A percentile compares a stretch with the other conserved stretches of the same genome.
Conservation (phyloP, 2,888 invertebrate species). For the Scaptomyza parva region DNA sequence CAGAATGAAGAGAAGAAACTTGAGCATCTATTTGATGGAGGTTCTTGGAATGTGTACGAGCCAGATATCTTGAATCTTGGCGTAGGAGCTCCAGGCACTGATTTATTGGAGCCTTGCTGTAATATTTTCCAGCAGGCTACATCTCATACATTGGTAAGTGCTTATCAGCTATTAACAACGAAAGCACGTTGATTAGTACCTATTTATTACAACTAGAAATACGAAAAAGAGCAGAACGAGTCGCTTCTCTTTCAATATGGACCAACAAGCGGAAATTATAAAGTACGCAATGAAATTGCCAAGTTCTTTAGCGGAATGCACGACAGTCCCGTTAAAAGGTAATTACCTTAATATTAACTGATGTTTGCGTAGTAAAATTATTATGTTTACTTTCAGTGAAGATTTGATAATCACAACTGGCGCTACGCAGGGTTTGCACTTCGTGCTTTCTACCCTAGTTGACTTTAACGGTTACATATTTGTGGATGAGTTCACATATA, state of each 20-base stretch:
- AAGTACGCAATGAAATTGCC: slow-evolving; percentile 85
- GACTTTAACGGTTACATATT: slow-evolving; percentile 86
- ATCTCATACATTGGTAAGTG: slow-evolving; percentile 85
- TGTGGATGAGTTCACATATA: slow-evolving; percentile 88
- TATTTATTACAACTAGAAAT: slow-evolving; percentile 54
- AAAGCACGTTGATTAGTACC: not conserved
- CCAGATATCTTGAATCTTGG: slow-evolving; percentile 85
- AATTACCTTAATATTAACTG: not conserved
- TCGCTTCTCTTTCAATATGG: slow-evolving; percentile 86
- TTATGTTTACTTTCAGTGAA: slow-evolving; percentile 81
- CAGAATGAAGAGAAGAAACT: slow-evolving; percentile 60
- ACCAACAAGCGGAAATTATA: slow-evolving; percentile 85
- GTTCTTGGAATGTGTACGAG: slow-evolving; percentile 85
- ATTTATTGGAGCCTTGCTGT: slow-evolving; percentile 85
- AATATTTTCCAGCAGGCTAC: slow-evolving; percentile 85
- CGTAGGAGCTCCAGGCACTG: slow-evolving; percentile 86
- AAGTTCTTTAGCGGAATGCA: slow-evolving; percentile 85
- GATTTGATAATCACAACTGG: slow-evolving; percentile 87
- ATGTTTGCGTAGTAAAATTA: slow-evolving; percentile 26
- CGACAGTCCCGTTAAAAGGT: slow-evolving; percentile 84
- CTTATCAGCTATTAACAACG: slow-evolving; percentile 12
- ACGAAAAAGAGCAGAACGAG: slow-evolving; percentile 66
- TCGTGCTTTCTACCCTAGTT: slow-evolving; percentile 86
- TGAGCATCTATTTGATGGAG: slow-evolving; percentile 86
- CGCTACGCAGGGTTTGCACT: slow-evolving; percentile 87